These are phyloP conservation scores for Odontomachus brunneus DNA, from an alignment of 1,140 invertebrate species.

Conservation along the genomic window DNA sequence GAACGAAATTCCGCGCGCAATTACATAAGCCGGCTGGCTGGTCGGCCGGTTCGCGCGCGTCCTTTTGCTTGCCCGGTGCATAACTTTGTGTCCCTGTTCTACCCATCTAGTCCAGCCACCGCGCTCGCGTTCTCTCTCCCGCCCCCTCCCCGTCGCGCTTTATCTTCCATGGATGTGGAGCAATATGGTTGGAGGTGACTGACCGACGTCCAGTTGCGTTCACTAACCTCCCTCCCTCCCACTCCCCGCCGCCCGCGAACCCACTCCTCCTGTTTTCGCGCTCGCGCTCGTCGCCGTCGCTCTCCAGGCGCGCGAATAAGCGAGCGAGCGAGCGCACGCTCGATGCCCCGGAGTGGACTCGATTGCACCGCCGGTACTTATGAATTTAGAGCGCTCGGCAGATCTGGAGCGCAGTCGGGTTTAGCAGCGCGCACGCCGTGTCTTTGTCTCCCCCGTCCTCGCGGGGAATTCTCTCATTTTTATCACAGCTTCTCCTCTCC, in stretches of 20 bases:
- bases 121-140: slow-evolving; percentile 44
- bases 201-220: slow-evolving; percentile 85
- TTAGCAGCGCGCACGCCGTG: slow-evolving; percentile 21
- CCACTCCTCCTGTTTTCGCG: slow-evolving; percentile 64
- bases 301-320: slow-evolving; percentile 72
- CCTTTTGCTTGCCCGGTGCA: slow-evolving; percentile 54
- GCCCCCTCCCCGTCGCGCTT: slow-evolving; percentile 69
- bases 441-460: slow-evolving; percentile 32
- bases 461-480: slow-evolving; percentile 34
- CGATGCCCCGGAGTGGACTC: slow-evolving; percentile 72
- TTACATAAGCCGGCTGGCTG: slow-evolving; percentile 60
- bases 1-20: slow-evolving; percentile 69
- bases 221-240: slow-evolving; percentile 80
- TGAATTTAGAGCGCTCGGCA: slow-evolving; percentile 75
- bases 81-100: slow-evolving; percentile 61
- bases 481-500: background rate
- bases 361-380: slow-evolving; percentile 73
- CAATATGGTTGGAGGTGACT: slow-evolving; percentile 85
- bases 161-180: slow-evolving; percentile 83
- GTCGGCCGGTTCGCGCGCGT: slow-evolving; percentile 8
- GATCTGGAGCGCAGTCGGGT: slow-evolving; percentile 75
- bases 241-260: slow-evolving; percentile 47
- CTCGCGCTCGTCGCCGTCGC: slow-evolving; percentile 65
- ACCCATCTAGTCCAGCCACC: slow-evolving; percentile 38
- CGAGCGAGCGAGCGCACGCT: slow-evolving; percentile 39